Percentiles rank a stretch among this genome's conserved stretches.
These are phyloP conservation scores for Clarias laeviceps DNA, from an alignment of 2,797 vertebrate species.

Conservation along the genomic window DNA sequence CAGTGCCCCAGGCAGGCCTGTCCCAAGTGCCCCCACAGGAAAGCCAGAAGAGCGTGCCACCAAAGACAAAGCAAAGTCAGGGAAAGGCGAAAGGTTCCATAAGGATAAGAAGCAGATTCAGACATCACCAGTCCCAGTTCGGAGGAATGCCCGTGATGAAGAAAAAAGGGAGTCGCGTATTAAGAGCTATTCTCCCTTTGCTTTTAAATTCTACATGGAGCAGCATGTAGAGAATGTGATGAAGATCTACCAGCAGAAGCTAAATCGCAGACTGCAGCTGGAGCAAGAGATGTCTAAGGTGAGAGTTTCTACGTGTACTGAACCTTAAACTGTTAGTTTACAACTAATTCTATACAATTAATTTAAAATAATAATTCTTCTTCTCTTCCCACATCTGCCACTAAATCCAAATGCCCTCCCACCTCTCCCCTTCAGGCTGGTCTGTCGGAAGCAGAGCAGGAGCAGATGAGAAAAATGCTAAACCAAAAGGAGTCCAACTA, in stretches of 20 bases:
- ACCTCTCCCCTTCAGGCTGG: constrained; percentile 78
- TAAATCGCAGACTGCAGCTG: constrained; percentile 90
- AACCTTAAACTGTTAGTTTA: background rate
- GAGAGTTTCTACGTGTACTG: constrained; percentile 33
- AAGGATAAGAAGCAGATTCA: constrained; percentile 99
- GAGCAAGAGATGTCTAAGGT: constrained; percentile 99
- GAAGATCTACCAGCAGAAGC: constrained; percentile 97
- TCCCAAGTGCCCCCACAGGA: constrained; percentile 62
- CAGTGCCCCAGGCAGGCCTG: constrained; percentile 59
- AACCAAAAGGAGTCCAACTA: constrained; percentile 99
- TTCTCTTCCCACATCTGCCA: constrained; percentile 4
- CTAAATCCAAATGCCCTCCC: background rate
- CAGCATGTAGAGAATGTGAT: constrained; percentile 98
- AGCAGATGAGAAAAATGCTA: constrained; percentile 98
- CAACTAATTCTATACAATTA: background rate
- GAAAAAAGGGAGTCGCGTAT: constrained; percentile 96
- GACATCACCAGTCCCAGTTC: constrained; percentile 92
- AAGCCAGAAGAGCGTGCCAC: constrained; percentile 73
- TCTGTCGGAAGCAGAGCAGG: constrained; percentile 92
- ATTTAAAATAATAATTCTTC: background rate
- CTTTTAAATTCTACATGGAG: constrained; percentile 99
- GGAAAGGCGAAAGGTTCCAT: constrained; percentile 81
- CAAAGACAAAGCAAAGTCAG: constrained; percentile 80
- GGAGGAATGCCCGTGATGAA: constrained; percentile 88
- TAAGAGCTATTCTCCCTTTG: constrained; percentile 96